Percentiles rank a stretch among this genome's conserved stretches.
Evolutionary conservation across 2,113 vertebrate genomes (phyloP).

Genomic region (Cyanocitta stelleri): DNA sequence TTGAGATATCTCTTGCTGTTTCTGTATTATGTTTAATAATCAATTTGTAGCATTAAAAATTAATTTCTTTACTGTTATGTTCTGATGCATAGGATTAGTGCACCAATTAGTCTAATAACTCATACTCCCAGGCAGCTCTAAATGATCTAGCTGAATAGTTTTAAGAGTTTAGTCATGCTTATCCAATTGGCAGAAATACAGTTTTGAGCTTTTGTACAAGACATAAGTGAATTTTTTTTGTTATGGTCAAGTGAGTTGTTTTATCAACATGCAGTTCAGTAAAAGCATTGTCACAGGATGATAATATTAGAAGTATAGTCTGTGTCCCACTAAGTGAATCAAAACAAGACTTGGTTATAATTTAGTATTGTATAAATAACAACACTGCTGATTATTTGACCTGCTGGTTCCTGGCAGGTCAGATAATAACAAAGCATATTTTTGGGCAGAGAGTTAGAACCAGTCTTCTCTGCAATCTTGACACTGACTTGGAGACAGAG

Average conservation of each 20-base stretch:
- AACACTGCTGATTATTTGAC: not conserved
- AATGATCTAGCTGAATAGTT: slow-evolving; percentile 11
- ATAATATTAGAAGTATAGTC: not conserved
- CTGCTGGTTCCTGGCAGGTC: not conserved
- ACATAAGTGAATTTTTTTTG: not conserved
- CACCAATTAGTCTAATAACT: not conserved
- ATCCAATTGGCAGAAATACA: not conserved
- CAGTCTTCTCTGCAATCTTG: not conserved
- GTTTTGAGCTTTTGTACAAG: not conserved
- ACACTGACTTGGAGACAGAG: not conserved
- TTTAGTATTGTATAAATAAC: not conserved
- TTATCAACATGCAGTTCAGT: not conserved
- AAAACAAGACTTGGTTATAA: not conserved
- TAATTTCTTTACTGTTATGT: not conserved
- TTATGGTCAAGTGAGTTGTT: not conserved
- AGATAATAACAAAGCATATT: not conserved
- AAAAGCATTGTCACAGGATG: not conserved
- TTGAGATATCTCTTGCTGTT: not conserved
- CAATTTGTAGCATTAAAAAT: not conserved
- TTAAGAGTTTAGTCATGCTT: slow-evolving; percentile 26
- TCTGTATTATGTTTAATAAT: not conserved
- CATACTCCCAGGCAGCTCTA: not conserved
- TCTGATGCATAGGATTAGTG: not conserved
- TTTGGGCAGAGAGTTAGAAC: not conserved
- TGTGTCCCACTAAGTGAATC: not conserved